Base-by-base conservation (phyloP, 1,140 invertebrate species). In the Hypsibius dujardini region DNA sequence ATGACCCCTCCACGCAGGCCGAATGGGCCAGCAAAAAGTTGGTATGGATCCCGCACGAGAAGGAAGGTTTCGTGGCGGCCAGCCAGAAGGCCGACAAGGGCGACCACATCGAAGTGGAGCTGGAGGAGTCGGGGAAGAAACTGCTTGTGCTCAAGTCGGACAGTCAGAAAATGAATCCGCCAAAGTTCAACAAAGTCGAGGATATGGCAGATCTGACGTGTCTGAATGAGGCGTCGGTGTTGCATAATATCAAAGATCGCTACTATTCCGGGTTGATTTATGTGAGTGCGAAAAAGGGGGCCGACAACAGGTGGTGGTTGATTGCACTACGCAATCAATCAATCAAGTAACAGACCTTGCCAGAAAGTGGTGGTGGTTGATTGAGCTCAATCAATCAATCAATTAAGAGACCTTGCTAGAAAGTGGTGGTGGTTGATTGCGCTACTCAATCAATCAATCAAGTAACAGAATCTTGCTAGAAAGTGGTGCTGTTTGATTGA, bases 151-250 rank as follows among this genome's bases (percentile, higher is more conserved):
- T 86, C 72, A 90, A 90, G 80, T 95, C 98, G 84, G 95, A 98
- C 80, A 91, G 96, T 76, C 95, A 98, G 80, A 98, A 98, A 83
- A 98, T 98, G 95, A 99, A 99, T 82, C 96, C 96, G 71, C 96
- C 96, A 50, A 98, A 98, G 83, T 99, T 96, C 83, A 92, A 95
- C 82, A 98, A 98, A 84, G 94, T 97, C 74, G 95, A 99, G 82
- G 95, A 98, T 80, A 99, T 98, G 96, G 94, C 96, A 46, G 95
- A 98, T 81, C 83, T 99, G 75, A 98, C 96, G 67, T 98, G 95
- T 79, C 85, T 99, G 69, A 99, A 99, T 80, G 95, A 98, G 83
- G 95, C 96, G 3, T 97, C 92, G 62, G 95, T 99, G 69, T 86
- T 98, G 75, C 91, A 98, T 84, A 99, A 99, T 83, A 87, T 99